Evolutionary conservation across 1,140 invertebrate genomes (phyloP).

Genomic region (Steinernema khuongi): DNA sequence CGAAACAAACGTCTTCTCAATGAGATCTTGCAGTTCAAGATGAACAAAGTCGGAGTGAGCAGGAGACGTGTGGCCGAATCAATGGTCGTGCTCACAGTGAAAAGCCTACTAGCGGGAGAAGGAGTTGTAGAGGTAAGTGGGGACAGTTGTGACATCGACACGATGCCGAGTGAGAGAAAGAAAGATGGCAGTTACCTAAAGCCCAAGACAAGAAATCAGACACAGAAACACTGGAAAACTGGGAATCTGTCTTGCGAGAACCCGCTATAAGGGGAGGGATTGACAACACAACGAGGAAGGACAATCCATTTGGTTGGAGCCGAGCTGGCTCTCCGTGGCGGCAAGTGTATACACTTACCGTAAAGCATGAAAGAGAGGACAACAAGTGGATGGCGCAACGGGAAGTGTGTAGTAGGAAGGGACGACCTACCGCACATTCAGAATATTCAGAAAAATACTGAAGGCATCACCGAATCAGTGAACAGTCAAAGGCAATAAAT

Average conservation of each 20-base stretch:
- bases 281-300: neutral
- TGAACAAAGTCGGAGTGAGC: slow-evolving; percentile 10
- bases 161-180: neutral
- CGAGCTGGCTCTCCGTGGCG: neutral
- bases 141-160: neutral
- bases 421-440: neutral
- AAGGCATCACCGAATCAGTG: slow-evolving; percentile 3
- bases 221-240: neutral
- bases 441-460: slow-evolving; percentile 9
- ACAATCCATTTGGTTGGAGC: too few species aligned
- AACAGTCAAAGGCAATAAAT: slow-evolving; percentile 6
- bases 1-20: neutral
- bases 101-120: neutral
- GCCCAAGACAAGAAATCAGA: neutral
- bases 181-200: slow-evolving; percentile 8
- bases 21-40: slow-evolving; percentile 13
- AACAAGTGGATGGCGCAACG: neutral
- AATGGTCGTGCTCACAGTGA: neutral
- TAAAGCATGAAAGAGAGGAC: neutral
- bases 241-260: neutral
- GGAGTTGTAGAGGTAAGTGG: neutral
- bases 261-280: slow-evolving; percentile 16
- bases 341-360: neutral
- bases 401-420: neutral
- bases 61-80: neutral